These are phyloP conservation scores for Erebia aethiops DNA, from an alignment of 2,888 invertebrate genomes.

Conservation along the genomic window DNA sequence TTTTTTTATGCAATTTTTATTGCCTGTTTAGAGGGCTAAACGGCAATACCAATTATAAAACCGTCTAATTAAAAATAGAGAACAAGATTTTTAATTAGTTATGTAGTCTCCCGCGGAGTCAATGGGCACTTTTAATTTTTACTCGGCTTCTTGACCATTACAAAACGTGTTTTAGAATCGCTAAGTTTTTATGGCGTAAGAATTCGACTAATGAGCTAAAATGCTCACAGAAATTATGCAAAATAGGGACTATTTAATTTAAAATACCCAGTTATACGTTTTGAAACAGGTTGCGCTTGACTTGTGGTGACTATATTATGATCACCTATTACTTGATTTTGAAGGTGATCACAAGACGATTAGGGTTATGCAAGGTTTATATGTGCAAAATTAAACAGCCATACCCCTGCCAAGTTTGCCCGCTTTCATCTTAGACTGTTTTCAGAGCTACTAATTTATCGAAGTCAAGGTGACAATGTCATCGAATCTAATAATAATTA, in stretches of 20 bases:
- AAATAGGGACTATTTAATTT: not conserved
- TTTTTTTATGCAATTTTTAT: not conserved
- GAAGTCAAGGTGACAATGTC: no score
- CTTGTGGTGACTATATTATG: no score
- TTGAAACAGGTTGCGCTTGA: not conserved
- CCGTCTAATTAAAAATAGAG: constrained; percentile 3
- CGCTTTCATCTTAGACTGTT: no score
- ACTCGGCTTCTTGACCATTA: constrained; percentile 27
- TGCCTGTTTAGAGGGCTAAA: not conserved
- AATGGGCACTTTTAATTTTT: constrained; percentile 35
- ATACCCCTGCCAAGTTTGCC: no score
- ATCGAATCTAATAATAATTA: no score
- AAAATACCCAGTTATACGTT: not conserved
- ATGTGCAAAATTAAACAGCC: no score
- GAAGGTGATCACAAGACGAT: no score
- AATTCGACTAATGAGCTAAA: constrained; percentile 21
- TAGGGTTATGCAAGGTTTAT: no score
- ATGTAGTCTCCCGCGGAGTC: constrained; percentile 34
- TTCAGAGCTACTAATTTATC: no score
- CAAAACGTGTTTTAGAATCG: constrained; percentile 8
- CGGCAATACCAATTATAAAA: constrained; percentile 6
- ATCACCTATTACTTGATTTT: no score
- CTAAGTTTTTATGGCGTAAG: constrained; percentile 26
- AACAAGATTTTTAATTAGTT: constrained; percentile 22
- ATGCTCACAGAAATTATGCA: constrained; percentile 8